These are phyloP conservation scores for Emydocephalus ijimae DNA, from an alignment of 2,113 vertebrate genomes.

Conservation along the genomic window DNA sequence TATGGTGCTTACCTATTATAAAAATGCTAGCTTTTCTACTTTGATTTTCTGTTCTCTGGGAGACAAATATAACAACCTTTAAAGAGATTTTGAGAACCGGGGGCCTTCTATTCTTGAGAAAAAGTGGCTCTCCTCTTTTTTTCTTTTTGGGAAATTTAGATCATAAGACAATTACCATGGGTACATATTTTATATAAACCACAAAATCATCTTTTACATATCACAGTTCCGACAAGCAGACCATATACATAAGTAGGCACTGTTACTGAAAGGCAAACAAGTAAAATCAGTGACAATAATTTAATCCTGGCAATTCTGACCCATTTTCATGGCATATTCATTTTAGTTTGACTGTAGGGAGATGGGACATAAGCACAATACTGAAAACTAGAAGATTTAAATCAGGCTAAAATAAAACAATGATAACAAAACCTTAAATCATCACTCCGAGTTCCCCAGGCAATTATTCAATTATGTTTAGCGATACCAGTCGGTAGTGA, in stretches of 20 bases:
- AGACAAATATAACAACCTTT: background rate
- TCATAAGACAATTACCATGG: slow-evolving; percentile 45
- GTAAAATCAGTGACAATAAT: slow-evolving; percentile 54
- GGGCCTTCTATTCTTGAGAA: background rate
- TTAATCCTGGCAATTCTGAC: slow-evolving; percentile 55
- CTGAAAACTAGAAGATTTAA: slow-evolving; percentile 73
- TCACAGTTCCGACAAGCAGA: slow-evolving; percentile 53
- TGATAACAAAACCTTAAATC: background rate
- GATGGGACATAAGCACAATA: slow-evolving; percentile 62
- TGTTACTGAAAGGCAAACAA: slow-evolving; percentile 61
- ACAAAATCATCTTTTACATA: slow-evolving; percentile 53
- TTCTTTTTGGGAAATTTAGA: slow-evolving; percentile 3
- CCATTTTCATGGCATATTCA: slow-evolving; percentile 53
- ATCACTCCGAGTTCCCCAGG: slow-evolving; percentile 55
- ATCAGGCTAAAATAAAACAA: slow-evolving; percentile 69
- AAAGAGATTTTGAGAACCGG: background rate
- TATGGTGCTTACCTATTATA: background rate
- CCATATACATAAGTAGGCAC: slow-evolving; percentile 60
- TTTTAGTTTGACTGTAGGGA: slow-evolving; percentile 56
- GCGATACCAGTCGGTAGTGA: slow-evolving; percentile 56
- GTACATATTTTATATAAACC: slow-evolving; percentile 61
- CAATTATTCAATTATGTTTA: slow-evolving; percentile 63
- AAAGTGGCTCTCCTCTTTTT: fast-evolving
- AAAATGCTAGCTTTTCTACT: background rate
- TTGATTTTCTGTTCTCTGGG: background rate